Evolutionary conservation across 2,113 vertebrate species (phyloP), one percentile per base, ranked within the genome.

Genomic region (Pycnonotus jocosus): DNA sequence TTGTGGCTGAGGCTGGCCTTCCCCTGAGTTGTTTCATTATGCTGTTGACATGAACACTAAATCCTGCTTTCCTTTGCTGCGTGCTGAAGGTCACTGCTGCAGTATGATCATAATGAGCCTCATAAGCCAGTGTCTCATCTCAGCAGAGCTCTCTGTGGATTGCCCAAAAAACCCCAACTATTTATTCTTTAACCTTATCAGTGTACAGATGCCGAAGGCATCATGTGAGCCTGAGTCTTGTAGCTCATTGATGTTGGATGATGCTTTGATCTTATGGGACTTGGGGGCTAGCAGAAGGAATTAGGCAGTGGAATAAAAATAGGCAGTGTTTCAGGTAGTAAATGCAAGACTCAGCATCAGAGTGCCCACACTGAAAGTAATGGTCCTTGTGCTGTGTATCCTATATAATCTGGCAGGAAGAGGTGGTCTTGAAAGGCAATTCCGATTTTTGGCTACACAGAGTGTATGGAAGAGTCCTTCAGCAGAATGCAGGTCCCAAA

Each of bases 11-110:
- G 68, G 27, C 87, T 94, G 92, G 74, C 95, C 93, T 97, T 97
- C 80, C 93, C 88, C 73, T 61, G 90, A 93, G 95, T 92, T 84
- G 82, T 95, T 97, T 96, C 96, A 96, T 97, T 97, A 97, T 79
- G 45, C 86, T 95, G 71, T 96, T 96, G 96, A 96, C 90, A 94
- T 60, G 91, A 96, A 81, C 80, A 58, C 89, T 97, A 97, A 97
- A 95, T 97, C 93, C 93, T 96, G 60, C 86, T 97, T 97, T 90
- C 92, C 88, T 94, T 97, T 97, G 91, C 96, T 92, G 81, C n/a
- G 9, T 88, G 92, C 86, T 96, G 96, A 97, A 97, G 96, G 96
- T 97, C 93, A 95, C 81, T 91, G 94, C 88, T 93, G 92, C 74
- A 72, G 90, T 91, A 47, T 77, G 92, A 88, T 92, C 40, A 3